These are phyloP conservation scores for Chloroceryle aenea DNA, from an alignment of 2,113 vertebrate species.

Conservation along the genomic window DNA sequence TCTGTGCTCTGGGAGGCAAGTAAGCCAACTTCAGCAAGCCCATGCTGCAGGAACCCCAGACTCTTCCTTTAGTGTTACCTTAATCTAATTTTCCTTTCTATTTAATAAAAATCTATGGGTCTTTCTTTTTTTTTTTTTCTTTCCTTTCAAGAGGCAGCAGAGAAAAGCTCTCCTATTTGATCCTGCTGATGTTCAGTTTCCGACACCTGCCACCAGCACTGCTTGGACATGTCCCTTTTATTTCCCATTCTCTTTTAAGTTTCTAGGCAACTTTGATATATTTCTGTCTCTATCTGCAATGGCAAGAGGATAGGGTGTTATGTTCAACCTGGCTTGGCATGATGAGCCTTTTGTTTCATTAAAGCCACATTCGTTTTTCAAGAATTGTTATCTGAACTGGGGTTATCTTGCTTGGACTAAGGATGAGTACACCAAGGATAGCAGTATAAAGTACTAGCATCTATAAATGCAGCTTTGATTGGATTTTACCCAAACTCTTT, in stretches of 20 bases:
- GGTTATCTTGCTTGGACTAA: conserved; percentile 28
- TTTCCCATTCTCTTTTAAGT: conserved; percentile 87
- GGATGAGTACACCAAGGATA: conserved; percentile 4
- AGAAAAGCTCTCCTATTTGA: conserved; percentile 79
- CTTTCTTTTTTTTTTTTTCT: not conserved
- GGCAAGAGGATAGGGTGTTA: conserved; percentile 76
- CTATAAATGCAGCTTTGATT: conserved; percentile 13
- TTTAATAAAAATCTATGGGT: conserved; percentile 63
- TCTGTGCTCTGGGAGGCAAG: not conserved
- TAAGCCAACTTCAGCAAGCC: not conserved
- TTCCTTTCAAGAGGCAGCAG: conserved; percentile 78
- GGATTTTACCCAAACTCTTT: conserved; percentile 5
- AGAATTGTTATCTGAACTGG: conserved; percentile 48
- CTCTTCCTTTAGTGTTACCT: conserved; percentile 10
- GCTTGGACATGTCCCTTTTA: conserved; percentile 82
- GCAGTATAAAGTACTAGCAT: not conserved
- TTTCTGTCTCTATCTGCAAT: conserved; percentile 79
- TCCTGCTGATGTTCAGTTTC: conserved; percentile 77
- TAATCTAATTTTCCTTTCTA: conserved; percentile 61
- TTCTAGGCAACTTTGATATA: conserved; percentile 80
- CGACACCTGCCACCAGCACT: conserved; percentile 79
- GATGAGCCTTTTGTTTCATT: conserved; percentile 77
- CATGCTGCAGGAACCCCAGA: not conserved
- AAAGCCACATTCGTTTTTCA: conserved; percentile 67
- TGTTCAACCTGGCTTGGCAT: conserved; percentile 75